These are phyloP conservation scores for Thamnophis sirtalis DNA, from an alignment of 2,113 vertebrate genomes.

Conservation along the genomic window DNA sequence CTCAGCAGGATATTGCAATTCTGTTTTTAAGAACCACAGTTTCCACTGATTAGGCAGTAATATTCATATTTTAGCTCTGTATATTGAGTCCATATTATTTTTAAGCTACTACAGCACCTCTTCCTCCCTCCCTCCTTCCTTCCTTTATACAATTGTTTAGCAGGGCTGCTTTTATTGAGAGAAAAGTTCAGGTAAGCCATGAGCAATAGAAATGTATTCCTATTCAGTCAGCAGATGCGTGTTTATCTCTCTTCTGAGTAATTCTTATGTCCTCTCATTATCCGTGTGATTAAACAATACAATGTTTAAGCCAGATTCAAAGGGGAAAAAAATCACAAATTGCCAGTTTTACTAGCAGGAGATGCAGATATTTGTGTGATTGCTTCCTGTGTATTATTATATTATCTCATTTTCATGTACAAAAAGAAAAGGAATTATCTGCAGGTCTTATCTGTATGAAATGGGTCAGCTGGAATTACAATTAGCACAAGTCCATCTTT, in stretches of 20 bases:
- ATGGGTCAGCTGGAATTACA: constrained; percentile 29
- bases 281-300: constrained; percentile 47
- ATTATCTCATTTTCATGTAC: constrained; percentile 28
- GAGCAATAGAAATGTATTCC: constrained; percentile 30
- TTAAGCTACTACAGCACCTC: not conserved
- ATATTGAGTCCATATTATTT: constrained; percentile 2
- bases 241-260: constrained; percentile 35
- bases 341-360: not conserved
- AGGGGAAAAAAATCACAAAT: not conserved
- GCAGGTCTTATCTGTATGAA: constrained; percentile 34
- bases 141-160: constrained; percentile 6
- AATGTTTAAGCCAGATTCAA: constrained; percentile 35
- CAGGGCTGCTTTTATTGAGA: constrained; percentile 18
- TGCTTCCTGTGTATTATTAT: constrained; percentile 37
- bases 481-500: constrained; percentile 5
- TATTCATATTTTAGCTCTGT: not conserved
- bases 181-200: constrained; percentile 13
- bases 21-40: not conserved
- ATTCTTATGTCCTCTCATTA: constrained; percentile 41
- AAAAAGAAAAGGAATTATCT: constrained; percentile 42
- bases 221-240: constrained; percentile 33
- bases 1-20: not conserved
- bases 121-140: constrained; percentile 12
- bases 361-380: constrained; percentile 28
- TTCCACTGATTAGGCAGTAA: not conserved